phyloP scores from a whole-genome alignment of 2,113 vertebrate genomes.

The Pyrgilauda ruficollis region DNA sequence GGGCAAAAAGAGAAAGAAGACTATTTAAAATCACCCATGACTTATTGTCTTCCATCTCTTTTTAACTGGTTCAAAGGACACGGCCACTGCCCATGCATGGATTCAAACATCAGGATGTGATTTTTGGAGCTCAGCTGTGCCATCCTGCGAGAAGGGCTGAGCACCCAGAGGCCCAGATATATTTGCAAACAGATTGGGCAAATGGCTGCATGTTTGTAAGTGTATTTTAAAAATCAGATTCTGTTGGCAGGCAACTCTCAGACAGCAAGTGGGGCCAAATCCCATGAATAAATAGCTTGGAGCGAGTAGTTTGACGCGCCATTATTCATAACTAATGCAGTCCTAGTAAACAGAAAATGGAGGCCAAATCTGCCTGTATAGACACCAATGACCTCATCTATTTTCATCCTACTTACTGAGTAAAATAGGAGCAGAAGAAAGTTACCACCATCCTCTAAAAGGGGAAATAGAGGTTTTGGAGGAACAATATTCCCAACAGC shows the following conservation, averaged over 20 bases:
- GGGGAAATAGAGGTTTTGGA: neutral
- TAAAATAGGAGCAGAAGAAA: neutral
- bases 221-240: constrained; percentile 57
- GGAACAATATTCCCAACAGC: neutral
- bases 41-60: neutral
- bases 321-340: constrained; percentile 69
- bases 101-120: neutral
- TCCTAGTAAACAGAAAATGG: constrained; percentile 65
- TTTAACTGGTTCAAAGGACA: neutral
- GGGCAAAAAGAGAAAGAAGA: neutral
- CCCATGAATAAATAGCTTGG: constrained; percentile 67
- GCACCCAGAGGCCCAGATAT: constrained; percentile 5
- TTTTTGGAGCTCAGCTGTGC: neutral
- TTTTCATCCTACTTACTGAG: constrained; percentile 54
- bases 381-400: constrained; percentile 59
- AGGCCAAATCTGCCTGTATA: constrained; percentile 57
- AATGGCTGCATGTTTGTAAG: neutral
- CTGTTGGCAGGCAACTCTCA: constrained; percentile 59
- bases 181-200: constrained; percentile 21
- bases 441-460: neutral
- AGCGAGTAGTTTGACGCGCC: constrained; percentile 56
- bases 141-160: neutral
- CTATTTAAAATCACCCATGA: neutral
- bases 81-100: rapidly evolving
- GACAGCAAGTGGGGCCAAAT: constrained; percentile 59